phyloP scores from a whole-genome alignment of 2,888 invertebrate species.

The Metallyticus violacea region DNA sequence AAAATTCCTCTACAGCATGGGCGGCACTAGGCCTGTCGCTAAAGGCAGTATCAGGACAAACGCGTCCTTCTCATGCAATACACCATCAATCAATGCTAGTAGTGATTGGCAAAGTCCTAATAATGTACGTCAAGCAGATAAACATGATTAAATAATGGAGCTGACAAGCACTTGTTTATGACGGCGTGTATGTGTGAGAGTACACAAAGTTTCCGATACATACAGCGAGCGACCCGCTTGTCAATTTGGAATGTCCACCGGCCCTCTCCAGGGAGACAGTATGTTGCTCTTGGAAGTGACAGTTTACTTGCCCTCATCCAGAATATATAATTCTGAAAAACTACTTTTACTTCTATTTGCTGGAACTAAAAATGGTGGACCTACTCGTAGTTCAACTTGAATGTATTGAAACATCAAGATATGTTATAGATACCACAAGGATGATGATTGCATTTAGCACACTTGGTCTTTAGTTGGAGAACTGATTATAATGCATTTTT shows the following conservation, averaged over 20 bases:
- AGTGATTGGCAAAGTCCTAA: neutral
- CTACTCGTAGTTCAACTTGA: too few relatives aligned
- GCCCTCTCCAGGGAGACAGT: neutral
- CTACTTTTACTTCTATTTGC: neutral
- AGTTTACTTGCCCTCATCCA: neutral
- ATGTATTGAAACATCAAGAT: too few relatives aligned
- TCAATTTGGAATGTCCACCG: neutral
- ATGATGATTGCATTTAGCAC: too few relatives aligned
- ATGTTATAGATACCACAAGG: too few relatives aligned
- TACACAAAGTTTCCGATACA: neutral
- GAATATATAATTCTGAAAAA: neutral
- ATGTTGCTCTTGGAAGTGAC: neutral
- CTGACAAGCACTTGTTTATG: neutral
- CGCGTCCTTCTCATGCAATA: neutral
- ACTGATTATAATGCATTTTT: too few relatives aligned
- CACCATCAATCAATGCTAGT: neutral
- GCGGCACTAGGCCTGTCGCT: neutral
- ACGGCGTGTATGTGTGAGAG: neutral
- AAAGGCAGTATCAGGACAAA: neutral
- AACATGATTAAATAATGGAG: conserved; percentile 1
- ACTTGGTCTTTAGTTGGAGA: too few relatives aligned
- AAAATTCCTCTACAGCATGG: neutral
- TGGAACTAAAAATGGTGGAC: neutral
- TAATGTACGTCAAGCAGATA: neutral
- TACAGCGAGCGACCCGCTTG: neutral